phyloP scores from a whole-genome alignment of 1,140 invertebrate genomes.

The Drosophila burlai region DNA sequence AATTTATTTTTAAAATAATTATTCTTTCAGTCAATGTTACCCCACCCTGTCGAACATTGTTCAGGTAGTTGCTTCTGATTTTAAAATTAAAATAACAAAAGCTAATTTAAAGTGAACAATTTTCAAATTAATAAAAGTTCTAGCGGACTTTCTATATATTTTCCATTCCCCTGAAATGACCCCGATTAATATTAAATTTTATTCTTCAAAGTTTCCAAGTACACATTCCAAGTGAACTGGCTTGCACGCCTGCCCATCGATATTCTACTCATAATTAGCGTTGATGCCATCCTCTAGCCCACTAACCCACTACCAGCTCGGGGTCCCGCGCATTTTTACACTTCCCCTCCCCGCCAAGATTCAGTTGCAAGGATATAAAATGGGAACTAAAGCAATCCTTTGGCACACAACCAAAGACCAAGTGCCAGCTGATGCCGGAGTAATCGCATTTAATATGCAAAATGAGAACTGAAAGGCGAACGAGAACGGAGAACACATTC shows the following conservation, averaged over 20 bases:
- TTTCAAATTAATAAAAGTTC: too few species aligned
- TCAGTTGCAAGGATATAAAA: constrained; percentile 7
- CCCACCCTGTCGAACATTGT: neutral
- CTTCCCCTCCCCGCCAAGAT: constrained; percentile 16
- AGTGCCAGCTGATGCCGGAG: constrained; percentile 29
- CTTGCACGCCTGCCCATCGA: constrained; percentile 24
- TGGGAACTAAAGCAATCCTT: constrained; percentile 21
- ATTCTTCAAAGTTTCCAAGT: neutral
- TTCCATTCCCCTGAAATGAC: neutral
- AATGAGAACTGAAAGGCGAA: constrained; percentile 29
- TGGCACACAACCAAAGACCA: constrained; percentile 17
- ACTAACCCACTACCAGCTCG: constrained; percentile 11
- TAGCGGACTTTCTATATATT: neutral
- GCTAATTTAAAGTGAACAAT: neutral
- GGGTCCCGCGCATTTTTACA: constrained; percentile 10
- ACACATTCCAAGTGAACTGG: neutral
- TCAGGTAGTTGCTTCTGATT: neutral
- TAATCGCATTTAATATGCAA: constrained; percentile 37
- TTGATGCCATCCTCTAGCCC: constrained; percentile 33
- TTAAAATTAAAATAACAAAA: neutral
- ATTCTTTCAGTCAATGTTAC: neutral
- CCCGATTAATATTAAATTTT: neutral
- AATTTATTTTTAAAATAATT: neutral
- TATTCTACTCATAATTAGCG: constrained; percentile 47
- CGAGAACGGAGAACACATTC: constrained; percentile 34